Evolutionary conservation across 2,797 vertebrate genomes (phyloP), one percentile per base, ranked within the genome.

Genomic region (Eidolon dupreanum): DNA sequence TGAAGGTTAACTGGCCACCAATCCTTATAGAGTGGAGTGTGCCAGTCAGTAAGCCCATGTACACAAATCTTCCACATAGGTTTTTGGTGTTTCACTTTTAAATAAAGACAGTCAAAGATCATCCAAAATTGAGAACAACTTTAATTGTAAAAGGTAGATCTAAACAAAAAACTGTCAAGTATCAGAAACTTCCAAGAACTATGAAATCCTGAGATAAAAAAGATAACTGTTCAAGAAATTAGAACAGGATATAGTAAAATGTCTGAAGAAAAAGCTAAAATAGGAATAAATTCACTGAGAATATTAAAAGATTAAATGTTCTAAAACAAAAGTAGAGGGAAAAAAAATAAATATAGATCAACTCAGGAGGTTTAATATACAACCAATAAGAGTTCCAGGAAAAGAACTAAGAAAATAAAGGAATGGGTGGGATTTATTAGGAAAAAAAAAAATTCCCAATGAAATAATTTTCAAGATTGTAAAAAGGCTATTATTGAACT

Each of bases 351-450:
- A 43, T 36, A 57, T 3, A 46, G n/a, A 55, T 92, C 6, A 41
- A 22, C 82, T 90, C 12, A 46, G 41, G 59, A 95, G 38, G 24
- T 46, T 92, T 89, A 49, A 63, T 38, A 53, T 51, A 43, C 15
- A 66, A 66, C n/a, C 33, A 79, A 15, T 20, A 79, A 57, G 38
- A 59, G 8, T 77, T 63, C 41, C 31, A 73, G 36, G 73, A 85
- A 78, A 49, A 92, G 49, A 97, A 92, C 8, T 61, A 22, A 90
- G 28, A 71, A 94, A 94, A 95, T 28, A 78, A 6, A 31, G 28
- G 31, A 82, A 8, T 49, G 36, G 33, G 38, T 87, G 3, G 28
- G 53, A 92, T 89, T 61, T 68, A 82, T 41, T 81, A 51, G 26
- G 33, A 33, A 33, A 33, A 33, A 66, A 79, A 28, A 65, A 28